phyloP scores from a whole-genome alignment of 1,140 invertebrate species.

The Atta cephalotes region DNA sequence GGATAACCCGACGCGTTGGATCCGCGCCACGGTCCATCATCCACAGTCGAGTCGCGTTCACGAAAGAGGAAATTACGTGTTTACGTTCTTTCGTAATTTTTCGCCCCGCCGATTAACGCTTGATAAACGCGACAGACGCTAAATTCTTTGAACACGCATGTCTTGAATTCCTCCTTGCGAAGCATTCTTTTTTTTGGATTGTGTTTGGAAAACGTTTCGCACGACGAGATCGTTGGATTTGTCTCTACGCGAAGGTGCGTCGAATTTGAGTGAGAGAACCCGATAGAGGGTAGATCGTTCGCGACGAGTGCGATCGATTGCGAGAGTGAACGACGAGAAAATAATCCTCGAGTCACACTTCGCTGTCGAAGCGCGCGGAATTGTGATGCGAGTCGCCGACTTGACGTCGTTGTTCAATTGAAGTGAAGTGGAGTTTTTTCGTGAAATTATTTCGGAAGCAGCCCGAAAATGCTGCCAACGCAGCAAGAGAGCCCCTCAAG shows the following conservation, averaged over 20 bases:
- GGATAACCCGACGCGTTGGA: not conserved
- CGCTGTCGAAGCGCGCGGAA: not conserved
- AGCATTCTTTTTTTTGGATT: not conserved
- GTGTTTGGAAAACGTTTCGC: not conserved
- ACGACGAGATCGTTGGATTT: not conserved
- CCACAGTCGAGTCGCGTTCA: constrained; percentile 57
- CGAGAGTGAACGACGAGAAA: constrained; percentile 31
- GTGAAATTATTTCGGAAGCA: constrained; percentile 25
- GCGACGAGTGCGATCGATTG: not conserved
- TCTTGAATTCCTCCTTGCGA: not conserved
- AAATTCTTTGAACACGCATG: not conserved
- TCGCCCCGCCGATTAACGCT: not conserved
- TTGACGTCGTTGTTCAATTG: constrained; percentile 35
- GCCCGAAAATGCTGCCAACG: constrained; percentile 88
- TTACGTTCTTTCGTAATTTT: not conserved
- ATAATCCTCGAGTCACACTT: not conserved
- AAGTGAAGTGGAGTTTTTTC: constrained; percentile 69
- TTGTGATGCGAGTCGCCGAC: constrained; percentile 57
- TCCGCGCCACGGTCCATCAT: not conserved
- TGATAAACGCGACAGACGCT: not conserved
- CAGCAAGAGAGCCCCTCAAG: constrained; percentile 87
- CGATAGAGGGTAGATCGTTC: not conserved
- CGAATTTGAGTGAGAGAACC: not conserved
- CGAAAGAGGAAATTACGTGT: not conserved
- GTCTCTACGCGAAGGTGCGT: not conserved